Evolutionary conservation across 2,888 invertebrate species (phyloP).

Genomic region (Drosophila ustulata): DNA sequence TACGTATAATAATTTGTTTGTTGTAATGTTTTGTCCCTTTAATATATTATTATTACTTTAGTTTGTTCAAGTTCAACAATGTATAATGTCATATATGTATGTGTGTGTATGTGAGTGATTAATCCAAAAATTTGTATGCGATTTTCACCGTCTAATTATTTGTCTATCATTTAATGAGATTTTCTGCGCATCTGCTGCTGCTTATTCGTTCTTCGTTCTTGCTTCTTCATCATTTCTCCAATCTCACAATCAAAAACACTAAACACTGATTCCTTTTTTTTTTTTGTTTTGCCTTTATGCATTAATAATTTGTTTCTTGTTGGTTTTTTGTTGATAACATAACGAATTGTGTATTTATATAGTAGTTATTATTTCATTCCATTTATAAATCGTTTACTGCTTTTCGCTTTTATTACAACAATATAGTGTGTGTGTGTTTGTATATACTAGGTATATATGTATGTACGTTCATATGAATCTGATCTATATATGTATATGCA

Average conservation of each 20-base stretch:
- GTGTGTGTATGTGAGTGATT: slow-evolving; percentile 9
- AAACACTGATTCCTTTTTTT: slow-evolving; percentile 64
- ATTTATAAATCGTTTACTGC: slow-evolving; percentile 53
- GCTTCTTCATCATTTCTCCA: slow-evolving; percentile 7
- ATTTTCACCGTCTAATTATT: slow-evolving; percentile 72
- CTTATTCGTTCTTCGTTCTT: slow-evolving; percentile 8
- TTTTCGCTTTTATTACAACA: slow-evolving; percentile 75
- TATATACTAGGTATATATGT: slow-evolving; percentile 68
- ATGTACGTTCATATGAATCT: slow-evolving; percentile 60
- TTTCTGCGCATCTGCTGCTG: slow-evolving; percentile 39
- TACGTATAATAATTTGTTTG: slow-evolving; percentile 62
- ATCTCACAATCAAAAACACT: slow-evolving; percentile 71
- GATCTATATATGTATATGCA: slow-evolving; percentile 54
- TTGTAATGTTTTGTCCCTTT: slow-evolving; percentile 56
- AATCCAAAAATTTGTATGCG: slow-evolving; percentile 52
- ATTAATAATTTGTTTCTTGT: slow-evolving; percentile 58
- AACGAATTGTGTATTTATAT: slow-evolving; percentile 65
- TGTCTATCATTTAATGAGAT: slow-evolving; percentile 80
- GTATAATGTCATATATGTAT: slow-evolving; percentile 38
- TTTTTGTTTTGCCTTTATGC: slow-evolving; percentile 55
- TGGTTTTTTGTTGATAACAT: slow-evolving; percentile 54
- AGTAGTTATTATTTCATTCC: slow-evolving; percentile 28
- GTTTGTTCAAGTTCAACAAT: slow-evolving; percentile 73
- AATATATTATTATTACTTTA: slow-evolving; percentile 49
- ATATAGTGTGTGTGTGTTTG: slow-evolving; percentile 66